These are phyloP conservation scores for Clivina fossor DNA, from an alignment of 2,888 invertebrate species.

Conservation along the genomic window DNA sequence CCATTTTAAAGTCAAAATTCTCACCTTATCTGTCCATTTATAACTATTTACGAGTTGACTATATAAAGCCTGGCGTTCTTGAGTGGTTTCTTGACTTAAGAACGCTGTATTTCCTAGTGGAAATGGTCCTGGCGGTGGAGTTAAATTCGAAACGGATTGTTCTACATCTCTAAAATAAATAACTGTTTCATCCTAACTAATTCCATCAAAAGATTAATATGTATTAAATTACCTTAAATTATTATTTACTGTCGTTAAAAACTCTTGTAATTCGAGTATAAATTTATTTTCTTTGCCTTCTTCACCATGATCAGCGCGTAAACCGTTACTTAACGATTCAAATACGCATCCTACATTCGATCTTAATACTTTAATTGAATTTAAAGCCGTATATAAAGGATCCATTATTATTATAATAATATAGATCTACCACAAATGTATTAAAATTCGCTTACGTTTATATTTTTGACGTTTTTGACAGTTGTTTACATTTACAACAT, in stretches of 20 bases:
- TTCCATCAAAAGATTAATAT: conserved; percentile 7
- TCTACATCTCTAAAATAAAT: conserved; percentile 74
- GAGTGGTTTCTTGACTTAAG: conserved; percentile 87
- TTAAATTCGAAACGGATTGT: conserved; percentile 69
- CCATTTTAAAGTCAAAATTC: too few species aligned
- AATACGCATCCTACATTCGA: conserved; percentile 85
- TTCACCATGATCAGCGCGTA: conserved; percentile 77
- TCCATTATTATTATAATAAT: conserved; percentile 55
- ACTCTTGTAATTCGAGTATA: conserved; percentile 74
- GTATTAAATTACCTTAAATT: conserved; percentile 65
- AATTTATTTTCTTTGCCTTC: conserved; percentile 78
- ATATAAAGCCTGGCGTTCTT: conserved; percentile 86
- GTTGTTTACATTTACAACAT: too few species aligned
- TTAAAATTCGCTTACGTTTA: neutral
- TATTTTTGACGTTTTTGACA: neutral
- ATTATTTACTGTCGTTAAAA: conserved; percentile 76
- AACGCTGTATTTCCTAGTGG: conserved; percentile 83
- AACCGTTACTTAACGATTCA: conserved; percentile 79
- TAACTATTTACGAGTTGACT: conserved; percentile 85
- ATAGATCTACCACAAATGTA: too few species aligned
- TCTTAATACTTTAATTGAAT: conserved; percentile 73
- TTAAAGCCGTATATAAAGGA: conserved; percentile 72
- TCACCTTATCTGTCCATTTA: conserved; percentile 89
- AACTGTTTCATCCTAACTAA: conserved; percentile 14
- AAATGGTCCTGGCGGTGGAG: conserved; percentile 78